These are phyloP conservation scores for Cryptocephalus primarius DNA, from an alignment of 2,888 invertebrate genomes.

Conservation along the genomic window DNA sequence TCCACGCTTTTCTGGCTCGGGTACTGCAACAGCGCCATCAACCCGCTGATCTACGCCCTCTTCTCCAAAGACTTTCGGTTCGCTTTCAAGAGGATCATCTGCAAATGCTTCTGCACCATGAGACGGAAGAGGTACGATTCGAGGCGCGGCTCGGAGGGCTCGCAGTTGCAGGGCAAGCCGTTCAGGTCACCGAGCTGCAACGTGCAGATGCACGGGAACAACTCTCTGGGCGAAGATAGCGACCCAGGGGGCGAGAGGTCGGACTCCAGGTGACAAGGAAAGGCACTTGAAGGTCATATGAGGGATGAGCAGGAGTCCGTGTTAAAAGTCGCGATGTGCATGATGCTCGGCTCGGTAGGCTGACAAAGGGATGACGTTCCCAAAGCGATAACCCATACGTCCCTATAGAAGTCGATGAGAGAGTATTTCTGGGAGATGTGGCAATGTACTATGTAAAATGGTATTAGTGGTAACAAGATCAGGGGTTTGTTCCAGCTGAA, in stretches of 20 bases:
- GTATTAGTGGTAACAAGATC: too few species aligned
- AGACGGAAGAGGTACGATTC: slow-evolving; percentile 25
- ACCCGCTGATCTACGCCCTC: slow-evolving; percentile 88
- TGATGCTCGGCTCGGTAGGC: slow-evolving; percentile 23
- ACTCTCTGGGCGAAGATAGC: slow-evolving; percentile 46
- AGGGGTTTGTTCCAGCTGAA: too few species aligned
- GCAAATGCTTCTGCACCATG: slow-evolving; percentile 65
- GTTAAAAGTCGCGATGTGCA: slow-evolving; percentile 32
- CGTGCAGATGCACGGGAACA: slow-evolving; percentile 34
- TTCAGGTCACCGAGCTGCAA: slow-evolving; percentile 47
- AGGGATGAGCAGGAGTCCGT: slow-evolving; percentile 30
- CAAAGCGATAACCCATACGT: too few species aligned
- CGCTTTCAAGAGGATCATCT: slow-evolving; percentile 87
- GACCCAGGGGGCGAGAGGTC: slow-evolving; percentile 41
- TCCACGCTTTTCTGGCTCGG: slow-evolving; percentile 94
- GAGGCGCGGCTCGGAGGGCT: slow-evolving; percentile 47
- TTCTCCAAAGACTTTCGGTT: slow-evolving; percentile 90
- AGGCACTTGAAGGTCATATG: slow-evolving; percentile 10
- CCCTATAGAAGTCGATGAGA: too few species aligned
- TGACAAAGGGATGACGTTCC: slow-evolving; percentile 21
- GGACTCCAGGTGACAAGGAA: slow-evolving; percentile 44
- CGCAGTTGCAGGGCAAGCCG: slow-evolving; percentile 39
- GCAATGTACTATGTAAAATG: too few species aligned
- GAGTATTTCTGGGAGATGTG: too few species aligned
- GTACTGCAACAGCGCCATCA: slow-evolving; percentile 93